These are phyloP conservation scores for Corythaeola cristata DNA, from an alignment of 2,113 vertebrate species.

Conservation along the genomic window DNA sequence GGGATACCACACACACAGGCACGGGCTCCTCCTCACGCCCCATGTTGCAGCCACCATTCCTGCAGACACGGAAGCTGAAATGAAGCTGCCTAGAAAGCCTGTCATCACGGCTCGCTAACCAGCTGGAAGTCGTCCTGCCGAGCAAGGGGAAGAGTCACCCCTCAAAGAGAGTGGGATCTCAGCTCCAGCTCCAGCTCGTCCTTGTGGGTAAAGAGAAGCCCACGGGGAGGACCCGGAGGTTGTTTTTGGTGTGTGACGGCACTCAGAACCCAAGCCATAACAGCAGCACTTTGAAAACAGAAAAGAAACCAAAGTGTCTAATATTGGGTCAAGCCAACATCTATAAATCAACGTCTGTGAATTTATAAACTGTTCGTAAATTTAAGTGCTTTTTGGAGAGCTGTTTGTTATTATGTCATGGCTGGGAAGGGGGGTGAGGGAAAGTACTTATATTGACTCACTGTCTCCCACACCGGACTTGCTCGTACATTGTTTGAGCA, in stretches of 20 bases:
- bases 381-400: slow-evolving; percentile 79
- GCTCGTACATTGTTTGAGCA: neutral
- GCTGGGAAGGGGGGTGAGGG: slow-evolving; percentile 1
- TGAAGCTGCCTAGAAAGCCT: slow-evolving; percentile 37
- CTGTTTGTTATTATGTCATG: slow-evolving; percentile 75
- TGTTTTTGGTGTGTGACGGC: slow-evolving; percentile 39
- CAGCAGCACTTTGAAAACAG: slow-evolving; percentile 71
- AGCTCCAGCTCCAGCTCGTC: neutral
- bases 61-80: neutral
- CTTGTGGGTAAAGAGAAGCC: neutral
- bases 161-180: neutral
- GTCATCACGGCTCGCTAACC: slow-evolving; percentile 5
- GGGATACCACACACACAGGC: slow-evolving; percentile 33
- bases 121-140: neutral
- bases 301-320: slow-evolving; percentile 73
- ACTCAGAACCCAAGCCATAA: slow-evolving; percentile 70
- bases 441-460: slow-evolving; percentile 19
- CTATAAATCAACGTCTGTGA: slow-evolving; percentile 79
- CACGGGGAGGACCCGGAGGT: neutral
- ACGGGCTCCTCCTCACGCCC: neutral
- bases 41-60: neutral
- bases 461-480: neutral
- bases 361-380: slow-evolving; percentile 82
- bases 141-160: slow-evolving; percentile 15
- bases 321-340: slow-evolving; percentile 72